Evolutionary conservation across 2,797 vertebrate species (phyloP), one percentile per base, ranked within the genome.

Genomic region (Sorex maritimensis): DNA sequence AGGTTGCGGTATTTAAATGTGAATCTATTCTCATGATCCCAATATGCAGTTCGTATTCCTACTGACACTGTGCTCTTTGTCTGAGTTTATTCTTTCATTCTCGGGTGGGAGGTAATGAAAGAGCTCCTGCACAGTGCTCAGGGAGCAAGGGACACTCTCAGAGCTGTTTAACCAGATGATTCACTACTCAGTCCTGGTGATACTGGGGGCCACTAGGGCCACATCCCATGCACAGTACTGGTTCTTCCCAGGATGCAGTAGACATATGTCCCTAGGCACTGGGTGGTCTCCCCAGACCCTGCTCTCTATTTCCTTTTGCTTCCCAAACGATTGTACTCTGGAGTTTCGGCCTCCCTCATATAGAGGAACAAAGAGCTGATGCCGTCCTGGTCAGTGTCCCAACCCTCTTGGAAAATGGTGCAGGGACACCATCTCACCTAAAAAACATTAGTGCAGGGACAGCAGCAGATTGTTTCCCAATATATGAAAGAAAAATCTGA

Each of bases 11-110:
- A 67, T 61, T 87, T 92, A 49, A 49, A 4, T n/a, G 28, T 86
- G 55, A 88, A 80, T 1, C 61, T 80, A 75, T 55, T 63, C 52
- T 92, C 68, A 41, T 49, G 55, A 1, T 13, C 28, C 21, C 58
- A 85, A 92, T 95, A 69, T 77, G 44, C 26, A 77, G 30, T 71
- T 61, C n/a, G 41, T 17, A n/a, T 71, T 86, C 90, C 72, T 80
- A 77, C 80, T 77, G 78, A 46, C 6, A 86, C 17, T 41, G 12
- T 15, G 11, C 5, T 28, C 30, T 68, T 12, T 13, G 49, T 73
- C 73, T 88, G 46, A 15, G 49, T 87, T 74, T 82, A 44, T 52
- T 84, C 49, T 94, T 63, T 86, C 61, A 9, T 65, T 67, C 65
- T 67, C 21, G 4, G 17, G 58, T 61, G 58, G 17, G 17, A 61